Conservation (phyloP, 2,113 vertebrate species). For the Pygathrix nemaeus region DNA sequence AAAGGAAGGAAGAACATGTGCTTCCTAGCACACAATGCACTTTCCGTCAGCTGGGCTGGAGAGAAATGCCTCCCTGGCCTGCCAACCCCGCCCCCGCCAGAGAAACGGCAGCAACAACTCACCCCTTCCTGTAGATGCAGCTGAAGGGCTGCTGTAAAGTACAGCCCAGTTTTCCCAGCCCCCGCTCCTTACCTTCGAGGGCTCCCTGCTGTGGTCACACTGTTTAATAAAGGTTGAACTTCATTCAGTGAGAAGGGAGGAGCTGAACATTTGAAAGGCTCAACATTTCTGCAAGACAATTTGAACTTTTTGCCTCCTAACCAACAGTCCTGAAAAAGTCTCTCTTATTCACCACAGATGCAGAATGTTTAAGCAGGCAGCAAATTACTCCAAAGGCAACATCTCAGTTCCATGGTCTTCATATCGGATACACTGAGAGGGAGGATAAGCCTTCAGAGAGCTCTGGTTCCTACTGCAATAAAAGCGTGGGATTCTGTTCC, state of each 20-base stretch:
- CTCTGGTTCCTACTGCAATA: background rate
- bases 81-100: fast-evolving
- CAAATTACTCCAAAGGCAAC: background rate
- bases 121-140: background rate
- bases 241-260: background rate
- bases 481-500: background rate
- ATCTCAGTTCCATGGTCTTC: background rate
- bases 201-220: background rate
- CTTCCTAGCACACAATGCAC: background rate
- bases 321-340: background rate
- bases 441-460: background rate
- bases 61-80: background rate
- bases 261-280: background rate
- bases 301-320: background rate
- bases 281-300: background rate
- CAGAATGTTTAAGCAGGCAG: background rate
- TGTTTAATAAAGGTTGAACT: background rate
- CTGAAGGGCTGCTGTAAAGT: no score
- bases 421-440: background rate
- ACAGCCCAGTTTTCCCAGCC: background rate
- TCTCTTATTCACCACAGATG: background rate
- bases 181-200: background rate
- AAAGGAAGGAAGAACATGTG: slow-evolving; percentile 9
- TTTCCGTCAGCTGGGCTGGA: slow-evolving; percentile 51
- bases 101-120: background rate